Evolutionary conservation across 2,113 vertebrate genomes (phyloP).

Genomic region (Oxyruncus cristatus): DNA sequence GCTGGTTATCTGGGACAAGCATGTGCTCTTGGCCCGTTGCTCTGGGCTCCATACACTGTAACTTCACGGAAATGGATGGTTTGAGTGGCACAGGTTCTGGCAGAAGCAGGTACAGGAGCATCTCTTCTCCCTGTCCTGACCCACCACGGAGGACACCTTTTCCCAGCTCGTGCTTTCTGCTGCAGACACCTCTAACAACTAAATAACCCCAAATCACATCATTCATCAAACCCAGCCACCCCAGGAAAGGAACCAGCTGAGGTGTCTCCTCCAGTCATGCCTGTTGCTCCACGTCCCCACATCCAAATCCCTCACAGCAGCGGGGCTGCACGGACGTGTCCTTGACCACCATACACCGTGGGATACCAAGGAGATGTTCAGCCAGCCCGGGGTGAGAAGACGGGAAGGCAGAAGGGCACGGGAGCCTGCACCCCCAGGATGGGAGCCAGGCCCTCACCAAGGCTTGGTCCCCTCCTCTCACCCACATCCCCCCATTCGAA

Average conservation of each 20-base stretch:
- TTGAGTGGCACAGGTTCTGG: background rate
- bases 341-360: rapidly evolving
- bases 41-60: rapidly evolving
- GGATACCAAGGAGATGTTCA: background rate
- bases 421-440: rapidly evolving
- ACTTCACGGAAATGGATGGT: background rate
- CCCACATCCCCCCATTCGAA: background rate
- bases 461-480: background rate
- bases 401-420: rapidly evolving
- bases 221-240: rapidly evolving
- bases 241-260: background rate
- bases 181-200: rapidly evolving
- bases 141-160: background rate
- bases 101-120: background rate
- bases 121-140: background rate
- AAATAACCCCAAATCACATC: background rate
- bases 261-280: background rate
- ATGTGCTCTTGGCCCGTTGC: rapidly evolving
- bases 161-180: rapidly evolving
- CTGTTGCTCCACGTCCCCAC: rapidly evolving
- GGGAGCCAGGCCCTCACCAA: background rate
- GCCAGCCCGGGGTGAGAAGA: background rate
- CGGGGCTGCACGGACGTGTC: rapidly evolving
- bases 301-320: background rate
- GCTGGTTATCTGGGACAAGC: background rate